Evolutionary conservation across 2,797 vertebrate genomes (phyloP).

Genomic region (Gobio occitaniae): DNA sequence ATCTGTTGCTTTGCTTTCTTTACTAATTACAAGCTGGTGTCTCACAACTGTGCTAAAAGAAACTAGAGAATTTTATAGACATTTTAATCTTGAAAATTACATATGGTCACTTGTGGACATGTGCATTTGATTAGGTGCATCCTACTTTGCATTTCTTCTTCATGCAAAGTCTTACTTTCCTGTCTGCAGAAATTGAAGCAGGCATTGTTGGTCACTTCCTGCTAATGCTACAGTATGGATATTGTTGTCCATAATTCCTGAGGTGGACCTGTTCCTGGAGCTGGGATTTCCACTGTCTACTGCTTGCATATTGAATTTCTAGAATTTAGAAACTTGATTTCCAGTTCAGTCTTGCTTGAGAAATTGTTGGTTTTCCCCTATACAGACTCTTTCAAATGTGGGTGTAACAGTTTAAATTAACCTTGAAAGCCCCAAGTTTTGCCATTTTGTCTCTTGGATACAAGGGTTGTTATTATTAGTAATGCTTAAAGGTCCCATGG

Average conservation of each 20-base stretch:
- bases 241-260: background rate
- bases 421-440: conserved; percentile 6
- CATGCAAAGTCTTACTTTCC: background rate
- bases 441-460: background rate
- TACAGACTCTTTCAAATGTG: background rate
- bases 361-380: background rate
- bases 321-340: background rate
- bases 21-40: background rate
- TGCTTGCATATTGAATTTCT: background rate
- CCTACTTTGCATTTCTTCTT: background rate
- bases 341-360: background rate
- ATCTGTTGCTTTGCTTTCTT: background rate
- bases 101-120: background rate
- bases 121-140: background rate
- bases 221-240: background rate
- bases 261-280: background rate
- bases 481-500: background rate
- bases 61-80: background rate
- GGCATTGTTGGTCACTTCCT: background rate
- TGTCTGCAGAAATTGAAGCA: background rate
- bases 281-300: background rate
- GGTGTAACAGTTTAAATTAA: conserved; percentile 8
- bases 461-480: background rate
- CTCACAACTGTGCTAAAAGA: background rate
- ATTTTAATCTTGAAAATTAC: background rate